A percentile compares a stretch with the other conserved stretches of the same genome.
phyloP scores from a whole-genome alignment of 2,797 vertebrate genomes.

The Rousettus madagascariensis region DNA sequence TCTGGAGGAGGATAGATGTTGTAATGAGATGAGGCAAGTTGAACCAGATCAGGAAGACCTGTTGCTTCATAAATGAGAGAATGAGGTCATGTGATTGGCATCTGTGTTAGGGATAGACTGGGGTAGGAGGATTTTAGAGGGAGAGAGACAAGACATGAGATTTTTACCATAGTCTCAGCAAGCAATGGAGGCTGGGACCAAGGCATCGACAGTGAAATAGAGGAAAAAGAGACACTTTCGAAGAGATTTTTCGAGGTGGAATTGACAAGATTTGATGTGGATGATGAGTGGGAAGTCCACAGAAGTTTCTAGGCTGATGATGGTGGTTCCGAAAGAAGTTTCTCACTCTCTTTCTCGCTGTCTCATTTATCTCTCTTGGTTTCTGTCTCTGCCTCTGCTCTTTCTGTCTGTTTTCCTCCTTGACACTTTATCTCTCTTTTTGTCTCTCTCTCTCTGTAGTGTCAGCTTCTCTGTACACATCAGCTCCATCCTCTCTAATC shows the following conservation, averaged over 20 bases:
- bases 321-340: background rate
- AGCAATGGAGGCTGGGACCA: background rate
- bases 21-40: fast-evolving
- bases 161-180: background rate
- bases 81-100: background rate
- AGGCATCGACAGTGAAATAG: background rate
- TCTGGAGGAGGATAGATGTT: too few species aligned
- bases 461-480: background rate
- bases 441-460: too few species aligned
- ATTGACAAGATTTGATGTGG: background rate
- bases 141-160: background rate
- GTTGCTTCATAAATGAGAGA: background rate
- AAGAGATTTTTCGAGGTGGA: background rate
- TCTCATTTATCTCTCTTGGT: background rate
- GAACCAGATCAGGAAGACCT: background rate
- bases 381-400: background rate
- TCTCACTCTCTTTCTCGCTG: background rate
- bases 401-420: background rate
- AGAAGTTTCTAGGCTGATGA: background rate
- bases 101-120: background rate
- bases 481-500: background rate
- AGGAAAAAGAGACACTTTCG: background rate
- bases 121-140: background rate
- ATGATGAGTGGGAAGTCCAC: background rate
- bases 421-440: background rate